Evolutionary conservation across 2,113 vertebrate species (phyloP).

Genomic region (Nyctereutes procyonoides): DNA sequence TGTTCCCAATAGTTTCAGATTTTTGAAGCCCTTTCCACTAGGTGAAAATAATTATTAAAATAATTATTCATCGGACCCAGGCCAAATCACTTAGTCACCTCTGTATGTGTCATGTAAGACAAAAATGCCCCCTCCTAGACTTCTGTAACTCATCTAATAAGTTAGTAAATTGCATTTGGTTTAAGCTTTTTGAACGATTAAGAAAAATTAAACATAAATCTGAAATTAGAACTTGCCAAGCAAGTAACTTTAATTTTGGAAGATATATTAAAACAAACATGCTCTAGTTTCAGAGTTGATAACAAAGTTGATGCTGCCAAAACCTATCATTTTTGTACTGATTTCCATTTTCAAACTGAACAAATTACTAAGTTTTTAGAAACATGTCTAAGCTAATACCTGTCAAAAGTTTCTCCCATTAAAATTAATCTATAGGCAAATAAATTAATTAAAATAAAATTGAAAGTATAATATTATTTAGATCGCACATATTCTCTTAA

Average conservation of each 20-base stretch:
- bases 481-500: background rate
- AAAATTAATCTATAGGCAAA: background rate
- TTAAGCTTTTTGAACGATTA: background rate
- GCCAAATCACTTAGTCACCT: background rate
- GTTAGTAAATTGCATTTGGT: background rate
- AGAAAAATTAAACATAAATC: background rate
- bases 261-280: background rate
- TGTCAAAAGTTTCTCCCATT: background rate
- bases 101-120: background rate
- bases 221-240: background rate
- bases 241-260: background rate
- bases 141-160: background rate
- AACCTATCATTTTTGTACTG: background rate
- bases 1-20: background rate
- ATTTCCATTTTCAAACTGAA: background rate
- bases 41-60: background rate
- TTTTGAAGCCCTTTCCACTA: background rate
- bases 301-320: background rate
- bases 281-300: background rate
- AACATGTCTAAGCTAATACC: background rate
- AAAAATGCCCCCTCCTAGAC: background rate
- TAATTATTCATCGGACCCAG: background rate
- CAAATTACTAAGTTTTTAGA: background rate
- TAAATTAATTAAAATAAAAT: background rate
- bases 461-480: background rate